Conservation (phyloP, 1,140 invertebrate species). For the Drosophila teissieri region DNA sequence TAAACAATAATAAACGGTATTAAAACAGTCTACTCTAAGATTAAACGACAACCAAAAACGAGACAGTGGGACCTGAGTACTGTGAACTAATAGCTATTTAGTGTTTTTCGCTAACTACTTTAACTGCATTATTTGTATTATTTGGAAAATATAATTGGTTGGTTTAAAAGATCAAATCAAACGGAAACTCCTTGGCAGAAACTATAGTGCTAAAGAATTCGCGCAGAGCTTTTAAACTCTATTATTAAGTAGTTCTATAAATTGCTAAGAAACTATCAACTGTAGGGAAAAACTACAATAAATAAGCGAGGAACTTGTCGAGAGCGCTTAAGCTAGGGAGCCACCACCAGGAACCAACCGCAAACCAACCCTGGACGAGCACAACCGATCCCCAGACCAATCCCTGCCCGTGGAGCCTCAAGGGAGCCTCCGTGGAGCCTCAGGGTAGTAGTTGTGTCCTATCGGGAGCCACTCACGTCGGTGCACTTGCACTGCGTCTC, state of each 20-base stretch:
- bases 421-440: background rate
- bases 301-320: background rate
- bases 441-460: background rate
- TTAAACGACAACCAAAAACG: background rate
- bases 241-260: background rate
- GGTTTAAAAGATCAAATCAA: too few relatives aligned
- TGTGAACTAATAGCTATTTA: background rate
- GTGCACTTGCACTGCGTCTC: constrained; percentile 87
- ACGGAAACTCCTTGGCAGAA: too few relatives aligned
- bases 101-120: too few relatives aligned
- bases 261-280: background rate
- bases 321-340: constrained; percentile 11
- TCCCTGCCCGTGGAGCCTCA: constrained; percentile 5
- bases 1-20: background rate
- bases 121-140: too few relatives aligned
- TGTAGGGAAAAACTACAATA: background rate
- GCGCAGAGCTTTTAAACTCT: too few relatives aligned
- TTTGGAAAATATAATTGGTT: too few relatives aligned
- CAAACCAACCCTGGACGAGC: constrained; percentile 33
- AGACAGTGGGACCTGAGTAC: background rate
- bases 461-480: constrained; percentile 72
- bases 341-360: constrained; percentile 39
- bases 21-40: too few relatives aligned
- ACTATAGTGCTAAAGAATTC: too few relatives aligned
- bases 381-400: constrained; percentile 29